Evolutionary conservation across 2,888 invertebrate genomes (phyloP).

Genomic region (Lottia gigantea): DNA sequence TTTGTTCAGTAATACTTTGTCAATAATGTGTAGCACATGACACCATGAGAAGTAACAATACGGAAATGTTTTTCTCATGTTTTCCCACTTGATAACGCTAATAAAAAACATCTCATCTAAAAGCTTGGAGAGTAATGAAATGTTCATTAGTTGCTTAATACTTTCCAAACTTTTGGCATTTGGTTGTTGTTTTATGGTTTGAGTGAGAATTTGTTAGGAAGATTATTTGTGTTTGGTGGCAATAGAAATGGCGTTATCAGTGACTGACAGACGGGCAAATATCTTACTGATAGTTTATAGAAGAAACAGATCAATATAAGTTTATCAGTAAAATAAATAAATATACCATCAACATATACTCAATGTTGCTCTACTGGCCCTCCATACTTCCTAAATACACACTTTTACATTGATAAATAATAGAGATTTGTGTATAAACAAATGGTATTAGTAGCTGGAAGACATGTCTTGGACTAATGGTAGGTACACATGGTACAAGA

Average conservation of each 20-base stretch:
- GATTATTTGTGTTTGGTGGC: constrained; percentile 5
- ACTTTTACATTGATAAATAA: constrained; percentile 23
- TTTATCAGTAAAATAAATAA: constrained; percentile 20
- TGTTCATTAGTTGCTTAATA: constrained; percentile 8
- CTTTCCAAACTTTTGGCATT: neutral
- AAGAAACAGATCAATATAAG: constrained; percentile 24
- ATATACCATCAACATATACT: neutral
- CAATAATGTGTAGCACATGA: neutral
- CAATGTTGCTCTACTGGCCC: constrained; percentile 2
- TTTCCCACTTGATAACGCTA: neutral
- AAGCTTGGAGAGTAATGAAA: neutral
- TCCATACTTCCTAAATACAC: constrained; percentile 15
- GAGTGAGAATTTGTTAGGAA: neutral
- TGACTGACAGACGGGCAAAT: constrained; percentile 16
- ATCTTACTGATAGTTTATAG: constrained; percentile 19
- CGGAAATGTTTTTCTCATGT: constrained; percentile 7
- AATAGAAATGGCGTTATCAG: constrained; percentile 1
- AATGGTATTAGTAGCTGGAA: neutral
- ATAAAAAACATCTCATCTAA: neutral
- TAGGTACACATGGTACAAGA: too few species aligned
- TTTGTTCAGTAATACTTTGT: neutral
- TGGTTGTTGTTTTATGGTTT: neutral
- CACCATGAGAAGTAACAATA: constrained; percentile 7
- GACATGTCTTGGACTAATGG: neutral
- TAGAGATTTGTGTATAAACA: constrained; percentile 18